Evolutionary conservation across 2,797 vertebrate species (phyloP).

Genomic region (Buphagus erythrorhynchus): DNA sequence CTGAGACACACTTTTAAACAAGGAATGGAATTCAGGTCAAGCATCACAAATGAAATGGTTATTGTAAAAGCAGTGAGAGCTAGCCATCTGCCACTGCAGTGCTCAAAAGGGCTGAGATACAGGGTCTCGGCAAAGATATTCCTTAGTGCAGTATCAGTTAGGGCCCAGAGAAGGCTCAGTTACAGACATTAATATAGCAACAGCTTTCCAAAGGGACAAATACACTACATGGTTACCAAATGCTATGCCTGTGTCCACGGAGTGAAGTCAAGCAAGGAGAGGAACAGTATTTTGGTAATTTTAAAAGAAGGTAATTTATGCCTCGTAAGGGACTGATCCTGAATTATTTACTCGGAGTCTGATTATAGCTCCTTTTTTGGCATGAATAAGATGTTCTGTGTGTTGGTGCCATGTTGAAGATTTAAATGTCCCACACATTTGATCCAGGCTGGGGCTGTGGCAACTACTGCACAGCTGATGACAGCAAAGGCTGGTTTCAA

Average conservation of each 20-base stretch:
- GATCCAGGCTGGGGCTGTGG: conserved; percentile 60
- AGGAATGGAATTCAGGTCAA: conserved; percentile 72
- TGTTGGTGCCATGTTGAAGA: conserved; percentile 68
- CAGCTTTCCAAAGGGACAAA: background rate
- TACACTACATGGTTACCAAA: background rate
- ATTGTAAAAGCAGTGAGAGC: conserved; percentile 69
- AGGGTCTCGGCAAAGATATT: background rate
- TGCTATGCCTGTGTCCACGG: background rate
- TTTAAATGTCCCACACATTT: conserved; percentile 70
- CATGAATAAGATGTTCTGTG: conserved; percentile 75
- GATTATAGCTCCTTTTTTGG: conserved; percentile 60
- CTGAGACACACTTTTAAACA: conserved; percentile 65
- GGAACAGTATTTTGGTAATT: background rate
- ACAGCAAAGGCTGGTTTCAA: conserved; percentile 71
- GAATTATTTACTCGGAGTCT: conserved; percentile 57
- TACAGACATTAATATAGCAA: background rate
- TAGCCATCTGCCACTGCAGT: conserved; percentile 66
- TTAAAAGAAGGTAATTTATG: background rate
- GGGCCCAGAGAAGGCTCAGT: background rate
- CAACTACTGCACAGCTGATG: conserved; percentile 69
- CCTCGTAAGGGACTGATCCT: conserved; percentile 29
- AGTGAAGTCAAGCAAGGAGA: background rate
- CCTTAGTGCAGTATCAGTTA: background rate
- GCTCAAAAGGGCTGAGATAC: conserved; percentile 43
- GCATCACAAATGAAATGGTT: conserved; percentile 73